Evolutionary conservation across 2,888 invertebrate genomes (phyloP), one percentile per base, ranked within the genome.

Genomic region (Eristalis arbustorum): DNA sequence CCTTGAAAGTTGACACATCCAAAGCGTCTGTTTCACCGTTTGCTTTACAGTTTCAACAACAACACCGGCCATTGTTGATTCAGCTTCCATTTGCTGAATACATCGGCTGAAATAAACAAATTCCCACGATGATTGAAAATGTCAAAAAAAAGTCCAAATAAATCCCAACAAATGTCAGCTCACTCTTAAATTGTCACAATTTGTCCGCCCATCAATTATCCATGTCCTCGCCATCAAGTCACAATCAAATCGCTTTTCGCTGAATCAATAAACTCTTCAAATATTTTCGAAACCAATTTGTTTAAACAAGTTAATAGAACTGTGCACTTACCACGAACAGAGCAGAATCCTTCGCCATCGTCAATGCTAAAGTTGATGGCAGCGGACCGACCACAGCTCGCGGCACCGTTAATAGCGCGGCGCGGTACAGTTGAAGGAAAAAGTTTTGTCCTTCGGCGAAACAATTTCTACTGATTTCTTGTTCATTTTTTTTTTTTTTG

Each of bases 401-500:
- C 49, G 37, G 13, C 11, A 13, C 37, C 37, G 37, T 13, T 37
- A 37, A 37, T 37, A 37, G 37, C 2, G 13, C 37, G 37, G 37
- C 37, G 37, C 31, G 31, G 14, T 59, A 42, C 31, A 40, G 68
- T 40, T 59, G 11, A 11, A 59, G 42, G 22, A 61, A 83, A 49
- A 75, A 75, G 18, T 68, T 71, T 40, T 79, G 75, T 83, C 87
- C 83, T 79, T 72, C 67, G 64, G 14, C 61, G 18, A 81, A 77
- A 72, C 77, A 85, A 77, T 82, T 69, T 18, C 49, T 49, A n/a
- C 49, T 1, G 49, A 49, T 49, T 49, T 49, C 49, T 49, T 49
- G 49, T 49, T 49, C 49, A 3, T 49, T 49, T 22, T 64, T 72
- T 10, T n/a, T n/a, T n/a, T n/a, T n/a, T n/a, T n/a, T n/a, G n/a